Evolutionary conservation across 2,113 vertebrate species (phyloP).

Genomic region (Campylomormyrus numenius): DNA sequence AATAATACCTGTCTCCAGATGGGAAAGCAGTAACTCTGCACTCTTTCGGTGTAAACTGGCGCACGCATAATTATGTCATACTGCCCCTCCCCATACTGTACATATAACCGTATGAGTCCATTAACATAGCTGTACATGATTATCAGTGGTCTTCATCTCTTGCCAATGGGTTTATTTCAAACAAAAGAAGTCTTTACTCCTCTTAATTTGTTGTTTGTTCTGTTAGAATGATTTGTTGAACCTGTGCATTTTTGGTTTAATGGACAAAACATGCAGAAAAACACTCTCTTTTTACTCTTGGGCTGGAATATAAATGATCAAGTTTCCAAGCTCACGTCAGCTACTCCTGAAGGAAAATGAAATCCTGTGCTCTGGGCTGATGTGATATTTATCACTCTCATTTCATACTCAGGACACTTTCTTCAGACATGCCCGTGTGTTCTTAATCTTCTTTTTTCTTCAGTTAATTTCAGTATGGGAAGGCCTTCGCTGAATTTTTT

Average conservation of each 20-base stretch:
- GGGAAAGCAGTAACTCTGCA: background rate
- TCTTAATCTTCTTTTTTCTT: conserved; percentile 21
- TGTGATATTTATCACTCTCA: conserved; percentile 55
- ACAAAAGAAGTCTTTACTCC: background rate
- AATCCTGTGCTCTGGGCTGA: conserved; percentile 53
- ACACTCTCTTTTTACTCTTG: conserved; percentile 41
- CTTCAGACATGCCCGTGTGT: conserved; percentile 45
- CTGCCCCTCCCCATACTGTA: background rate
- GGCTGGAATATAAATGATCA: conserved; percentile 54
- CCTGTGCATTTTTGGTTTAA: background rate
- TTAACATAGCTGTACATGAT: background rate
- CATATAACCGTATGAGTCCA: background rate
- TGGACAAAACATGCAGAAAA: background rate
- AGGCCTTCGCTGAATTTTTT: conserved; percentile 19
- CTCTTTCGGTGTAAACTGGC: background rate
- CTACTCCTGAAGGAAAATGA: conserved; percentile 58
- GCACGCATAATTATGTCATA: background rate
- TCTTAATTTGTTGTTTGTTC: background rate
- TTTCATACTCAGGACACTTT: conserved; percentile 51
- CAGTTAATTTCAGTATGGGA: conserved; percentile 42
- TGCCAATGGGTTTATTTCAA: background rate
- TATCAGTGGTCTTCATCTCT: background rate
- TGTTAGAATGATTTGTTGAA: background rate
- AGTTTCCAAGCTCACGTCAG: conserved; percentile 39
- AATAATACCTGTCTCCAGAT: background rate